A percentile compares a stretch with the other conserved stretches of the same genome.
phyloP scores from a whole-genome alignment of 2,797 vertebrate species.

The Pteropus rufus region DNA sequence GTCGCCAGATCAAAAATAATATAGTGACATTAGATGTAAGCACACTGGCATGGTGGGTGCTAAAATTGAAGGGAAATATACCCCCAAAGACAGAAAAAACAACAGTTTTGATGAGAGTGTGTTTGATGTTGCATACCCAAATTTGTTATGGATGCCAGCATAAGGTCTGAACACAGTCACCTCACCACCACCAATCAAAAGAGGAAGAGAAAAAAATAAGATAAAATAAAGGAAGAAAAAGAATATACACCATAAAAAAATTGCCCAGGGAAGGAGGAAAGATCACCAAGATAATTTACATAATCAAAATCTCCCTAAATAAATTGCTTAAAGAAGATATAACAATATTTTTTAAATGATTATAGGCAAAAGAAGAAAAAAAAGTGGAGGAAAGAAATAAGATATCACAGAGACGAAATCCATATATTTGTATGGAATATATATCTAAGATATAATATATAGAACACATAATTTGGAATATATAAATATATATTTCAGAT shows the following conservation, averaged over 20 bases:
- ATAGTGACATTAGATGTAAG: neutral
- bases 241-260: neutral
- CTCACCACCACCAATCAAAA: neutral
- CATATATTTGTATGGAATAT: neutral
- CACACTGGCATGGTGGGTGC: neutral
- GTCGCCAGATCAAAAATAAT: neutral
- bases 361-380: neutral
- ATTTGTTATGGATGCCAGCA: neutral
- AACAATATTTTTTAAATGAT: neutral
- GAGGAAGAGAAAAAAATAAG: neutral
- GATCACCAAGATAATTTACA: neutral
- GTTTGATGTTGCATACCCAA: neutral
- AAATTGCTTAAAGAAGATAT: neutral
- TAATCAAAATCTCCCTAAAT: neutral
- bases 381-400: neutral
- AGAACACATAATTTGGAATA: neutral
- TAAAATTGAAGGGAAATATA: neutral
- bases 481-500: neutral
- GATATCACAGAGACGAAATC: neutral
- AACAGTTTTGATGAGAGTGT: neutral
- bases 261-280: neutral
- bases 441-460: neutral
- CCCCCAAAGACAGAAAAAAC: neutral
- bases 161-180: neutral
- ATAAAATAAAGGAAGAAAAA: neutral